phyloP scores from a whole-genome alignment of 2,888 invertebrate species.

The Eulithis testata region DNA sequence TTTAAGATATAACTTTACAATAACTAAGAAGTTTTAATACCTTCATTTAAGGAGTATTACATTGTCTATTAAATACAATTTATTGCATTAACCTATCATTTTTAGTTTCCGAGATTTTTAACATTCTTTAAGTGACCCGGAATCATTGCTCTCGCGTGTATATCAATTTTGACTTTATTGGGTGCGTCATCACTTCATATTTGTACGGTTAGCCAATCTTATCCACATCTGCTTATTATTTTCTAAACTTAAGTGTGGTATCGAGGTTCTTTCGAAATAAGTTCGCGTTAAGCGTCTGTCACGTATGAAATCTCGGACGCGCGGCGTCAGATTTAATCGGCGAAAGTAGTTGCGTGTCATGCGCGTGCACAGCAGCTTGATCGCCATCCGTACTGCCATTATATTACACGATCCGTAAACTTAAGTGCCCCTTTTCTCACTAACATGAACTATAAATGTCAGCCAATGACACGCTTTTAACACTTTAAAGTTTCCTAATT shows the following conservation, averaged over 20 bases:
- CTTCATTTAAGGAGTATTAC: too few relatives aligned
- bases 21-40: too few relatives aligned
- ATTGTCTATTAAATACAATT: too few relatives aligned
- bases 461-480: conserved; percentile 43
- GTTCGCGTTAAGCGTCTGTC: conserved; percentile 61
- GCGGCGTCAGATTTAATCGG: conserved; percentile 69
- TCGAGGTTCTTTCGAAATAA: conserved; percentile 56
- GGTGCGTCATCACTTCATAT: too few relatives aligned
- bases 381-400: conserved; percentile 51
- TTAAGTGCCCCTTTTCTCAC: conserved; percentile 50
- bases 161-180: background rate
- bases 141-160: too few relatives aligned
- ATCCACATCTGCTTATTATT: background rate
- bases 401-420: conserved; percentile 46
- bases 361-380: conserved; percentile 67
- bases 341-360: conserved; percentile 77
- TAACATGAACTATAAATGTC: conserved; percentile 51
- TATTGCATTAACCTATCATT: too few relatives aligned
- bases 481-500: conserved; percentile 42
- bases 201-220: too few relatives aligned
- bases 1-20: too few relatives aligned
- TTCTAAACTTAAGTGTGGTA: conserved; percentile 32
- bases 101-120: too few relatives aligned
- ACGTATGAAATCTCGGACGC: conserved; percentile 62
- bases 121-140: too few relatives aligned